Evolutionary conservation across 2,113 vertebrate genomes (phyloP).

Genomic region (Lophotis ruficrista): DNA sequence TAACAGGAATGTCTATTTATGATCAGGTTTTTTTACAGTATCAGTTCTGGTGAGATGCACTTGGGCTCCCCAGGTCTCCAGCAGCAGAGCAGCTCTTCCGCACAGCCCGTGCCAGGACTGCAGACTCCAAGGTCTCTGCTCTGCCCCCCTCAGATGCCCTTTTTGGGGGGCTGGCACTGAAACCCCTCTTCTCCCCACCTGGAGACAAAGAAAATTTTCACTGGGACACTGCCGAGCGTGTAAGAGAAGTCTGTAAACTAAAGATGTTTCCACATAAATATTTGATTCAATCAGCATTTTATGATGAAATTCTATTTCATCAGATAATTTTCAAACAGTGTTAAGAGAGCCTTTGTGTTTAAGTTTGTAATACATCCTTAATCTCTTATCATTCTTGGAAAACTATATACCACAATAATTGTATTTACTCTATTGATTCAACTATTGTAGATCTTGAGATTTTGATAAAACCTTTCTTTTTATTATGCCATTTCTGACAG

Average conservation of each 20-base stretch:
- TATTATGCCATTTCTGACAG: constrained; percentile 43
- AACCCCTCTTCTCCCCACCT: neutral
- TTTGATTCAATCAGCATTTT: neutral
- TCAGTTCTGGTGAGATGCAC: neutral
- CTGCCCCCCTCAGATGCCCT: neutral
- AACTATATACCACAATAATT: neutral
- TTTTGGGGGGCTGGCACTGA: neutral
- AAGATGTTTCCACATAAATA: neutral
- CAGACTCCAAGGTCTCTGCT: neutral
- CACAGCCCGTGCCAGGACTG: neutral
- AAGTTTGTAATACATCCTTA: neutral
- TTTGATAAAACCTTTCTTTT: neutral
- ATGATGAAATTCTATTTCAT: neutral
- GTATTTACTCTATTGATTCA: constrained; percentile 4
- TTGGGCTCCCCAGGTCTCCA: neutral
- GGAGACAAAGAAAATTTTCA: neutral
- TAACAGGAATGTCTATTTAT: neutral
- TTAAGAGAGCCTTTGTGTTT: neutral
- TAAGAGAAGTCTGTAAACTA: neutral
- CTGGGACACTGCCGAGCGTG: neutral
- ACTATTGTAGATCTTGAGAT: constrained; percentile 2
- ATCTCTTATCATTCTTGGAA: neutral
- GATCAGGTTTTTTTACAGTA: neutral
- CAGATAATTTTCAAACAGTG: neutral
- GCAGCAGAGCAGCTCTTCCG: neutral